Percentiles rank a stretch among this genome's conserved stretches.
Conservation (phyloP, 2,888 invertebrate species). For the Epinotia brunnichana region DNA sequence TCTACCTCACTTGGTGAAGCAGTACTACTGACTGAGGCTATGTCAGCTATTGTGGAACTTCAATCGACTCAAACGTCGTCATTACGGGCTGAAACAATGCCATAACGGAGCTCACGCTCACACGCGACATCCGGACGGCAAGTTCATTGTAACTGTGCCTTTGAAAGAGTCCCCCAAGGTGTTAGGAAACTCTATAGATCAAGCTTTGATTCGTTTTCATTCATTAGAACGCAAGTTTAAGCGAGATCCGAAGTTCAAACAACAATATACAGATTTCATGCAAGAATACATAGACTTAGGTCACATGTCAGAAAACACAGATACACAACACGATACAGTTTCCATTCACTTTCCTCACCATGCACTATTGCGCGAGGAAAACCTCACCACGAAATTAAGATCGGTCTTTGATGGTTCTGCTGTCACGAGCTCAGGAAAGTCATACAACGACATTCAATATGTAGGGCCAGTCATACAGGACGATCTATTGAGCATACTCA, state of each 20-base stretch:
- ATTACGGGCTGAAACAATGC: no score
- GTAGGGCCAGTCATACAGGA: not conserved
- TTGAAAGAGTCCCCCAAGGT: constrained; percentile 41
- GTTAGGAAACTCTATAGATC: constrained; percentile 1
- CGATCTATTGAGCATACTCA: not conserved
- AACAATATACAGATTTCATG: constrained; percentile 17
- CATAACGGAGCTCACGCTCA: no score
- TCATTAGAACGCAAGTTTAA: constrained; percentile 31
- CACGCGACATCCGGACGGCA: constrained; percentile 39
- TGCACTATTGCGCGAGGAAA: not conserved
- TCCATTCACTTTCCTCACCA: not conserved
- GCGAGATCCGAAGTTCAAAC: constrained; percentile 28
- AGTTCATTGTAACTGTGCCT: constrained; percentile 46
- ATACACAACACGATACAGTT: not conserved
- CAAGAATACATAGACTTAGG: constrained; percentile 22
- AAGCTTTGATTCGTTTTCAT: constrained; percentile 14
- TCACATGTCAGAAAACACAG: constrained; percentile 25
- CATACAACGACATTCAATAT: not conserved
- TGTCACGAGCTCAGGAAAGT: not conserved
- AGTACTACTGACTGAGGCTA: no score
- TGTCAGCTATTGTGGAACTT: no score
- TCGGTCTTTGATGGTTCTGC: not conserved
- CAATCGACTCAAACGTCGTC: no score
- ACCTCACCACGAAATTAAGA: not conserved
- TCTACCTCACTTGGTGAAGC: no score